These are phyloP conservation scores for Coelopa frigida DNA, from an alignment of 1,140 invertebrate genomes.

Conservation along the genomic window DNA sequence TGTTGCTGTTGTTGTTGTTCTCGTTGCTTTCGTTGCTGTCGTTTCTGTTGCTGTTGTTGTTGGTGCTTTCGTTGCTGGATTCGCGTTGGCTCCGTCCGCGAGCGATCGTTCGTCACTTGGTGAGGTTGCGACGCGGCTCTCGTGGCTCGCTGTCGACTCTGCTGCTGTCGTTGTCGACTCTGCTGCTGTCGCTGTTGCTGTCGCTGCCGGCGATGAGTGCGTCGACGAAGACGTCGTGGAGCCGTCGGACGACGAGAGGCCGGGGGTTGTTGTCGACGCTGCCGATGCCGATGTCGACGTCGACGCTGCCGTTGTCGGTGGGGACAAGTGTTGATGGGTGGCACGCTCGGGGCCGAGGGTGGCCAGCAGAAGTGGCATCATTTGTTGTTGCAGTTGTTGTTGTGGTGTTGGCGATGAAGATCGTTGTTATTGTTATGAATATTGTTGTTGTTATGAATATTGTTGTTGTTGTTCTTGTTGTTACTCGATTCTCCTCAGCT, in stretches of 20 bases:
- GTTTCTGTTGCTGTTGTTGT: not conserved
- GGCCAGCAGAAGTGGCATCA: slow-evolving; percentile 24
- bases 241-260: slow-evolving; percentile 8
- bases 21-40: not conserved
- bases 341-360: slow-evolving; percentile 23
- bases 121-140: not conserved
- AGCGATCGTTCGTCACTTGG: slow-evolving; percentile 4
- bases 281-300: slow-evolving; percentile 18
- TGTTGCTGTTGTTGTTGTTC: slow-evolving; percentile 12
- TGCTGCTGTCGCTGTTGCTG: slow-evolving; percentile 13
- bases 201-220: not conserved
- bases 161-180: slow-evolving; percentile 15
- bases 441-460: slow-evolving; percentile 13
- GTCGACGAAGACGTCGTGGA: slow-evolving; percentile 16
- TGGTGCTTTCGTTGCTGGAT: slow-evolving; percentile 9
- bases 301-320: slow-evolving; percentile 13
- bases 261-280: slow-evolving; percentile 13
- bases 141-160: slow-evolving; percentile 12
- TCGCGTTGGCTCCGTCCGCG: slow-evolving; percentile 3
- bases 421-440: slow-evolving; percentile 12
- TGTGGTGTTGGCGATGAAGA: too few relatives aligned
- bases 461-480: not conserved
- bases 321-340: slow-evolving; percentile 32
- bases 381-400: slow-evolving; percentile 13
- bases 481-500: too few relatives aligned